Base-by-base conservation (phyloP, 1,140 invertebrate species). In the Ectropis grisescens region DNA sequence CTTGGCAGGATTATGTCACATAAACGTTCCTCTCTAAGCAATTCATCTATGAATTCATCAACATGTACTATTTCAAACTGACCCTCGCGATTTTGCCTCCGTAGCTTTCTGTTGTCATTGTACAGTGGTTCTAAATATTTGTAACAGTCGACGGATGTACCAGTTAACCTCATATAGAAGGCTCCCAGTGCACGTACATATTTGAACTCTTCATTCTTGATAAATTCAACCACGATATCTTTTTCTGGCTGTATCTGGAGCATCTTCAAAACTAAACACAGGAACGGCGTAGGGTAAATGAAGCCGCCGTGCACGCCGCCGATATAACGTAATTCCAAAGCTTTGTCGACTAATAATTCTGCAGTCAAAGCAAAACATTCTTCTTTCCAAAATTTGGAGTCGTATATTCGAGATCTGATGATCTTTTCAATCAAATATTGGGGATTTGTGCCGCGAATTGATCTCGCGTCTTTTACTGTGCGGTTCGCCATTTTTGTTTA, bases 351-450 rank as follows among this genome's bases (percentile, higher is more conserved):
- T 16, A 99, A 67, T 14, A 99, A 83, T 76, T 99, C 98, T 5
- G 97, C 97, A 14, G 97, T 96, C 11, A 99, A 82, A 6, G 96
- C 98, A 79, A 99, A 99, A 84, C 98, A 99, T 91, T 99, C 95
- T 90, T 99, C 98, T 75, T 99, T 99, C 98, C 98, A 99, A 80
- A 96, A 99, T 85, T 96, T 93, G 3, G 93, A 96, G 76, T 99
- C 98, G 70, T 99, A 99, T 39, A 99, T 98, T 46, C 98, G 86
- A 1, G 97, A 96, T 61, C 98, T 85, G 23, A 98, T 99, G 36
- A 99, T 99, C 84, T 99, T 99, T 83, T 99, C 98, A 1, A 99
- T 88, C 22, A 99, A 87, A 89, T 99, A 99, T 78, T 99, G 98
- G 2, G 98, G 98, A 88, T 99, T 99, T 43, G 97, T 99, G 24